Evolutionary conservation across 2,888 invertebrate genomes (phyloP).

Genomic region (Scrobipalpa costella): DNA sequence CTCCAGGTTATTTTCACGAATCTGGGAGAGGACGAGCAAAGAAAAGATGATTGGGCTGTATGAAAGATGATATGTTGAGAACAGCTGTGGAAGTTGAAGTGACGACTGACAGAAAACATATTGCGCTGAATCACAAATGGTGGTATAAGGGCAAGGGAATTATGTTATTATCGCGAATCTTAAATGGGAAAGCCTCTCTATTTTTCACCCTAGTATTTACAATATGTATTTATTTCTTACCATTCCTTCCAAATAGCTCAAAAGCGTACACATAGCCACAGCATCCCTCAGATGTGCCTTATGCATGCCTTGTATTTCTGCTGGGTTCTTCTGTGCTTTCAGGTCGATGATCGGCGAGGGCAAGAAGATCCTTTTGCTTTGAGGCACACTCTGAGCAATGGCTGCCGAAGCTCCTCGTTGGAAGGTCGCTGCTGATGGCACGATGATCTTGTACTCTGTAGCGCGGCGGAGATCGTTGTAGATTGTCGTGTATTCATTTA

Average conservation of each 20-base stretch:
- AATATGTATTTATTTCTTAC: conserved; percentile 37
- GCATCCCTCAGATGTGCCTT: conserved; percentile 93
- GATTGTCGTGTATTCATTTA: conserved; percentile 85
- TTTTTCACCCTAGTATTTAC: neutral
- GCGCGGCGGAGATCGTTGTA: conserved; percentile 86
- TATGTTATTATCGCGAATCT: no score
- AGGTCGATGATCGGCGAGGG: conserved; percentile 91
- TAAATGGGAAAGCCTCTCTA: no score
- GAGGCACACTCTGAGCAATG: conserved; percentile 82
- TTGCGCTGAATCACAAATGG: no score
- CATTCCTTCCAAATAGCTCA: conserved; percentile 74
- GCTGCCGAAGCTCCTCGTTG: conserved; percentile 88
- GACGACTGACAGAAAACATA: no score
- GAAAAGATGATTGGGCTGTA: no score
- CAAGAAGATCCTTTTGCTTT: conserved; percentile 80
- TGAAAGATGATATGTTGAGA: no score
- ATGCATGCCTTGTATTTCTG: conserved; percentile 91
- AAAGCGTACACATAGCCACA: conserved; percentile 93
- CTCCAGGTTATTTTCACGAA: no score
- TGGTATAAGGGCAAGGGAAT: no score
- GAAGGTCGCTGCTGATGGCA: conserved; percentile 86
- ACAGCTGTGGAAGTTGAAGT: no score
- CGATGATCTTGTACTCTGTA: conserved; percentile 82
- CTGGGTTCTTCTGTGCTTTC: conserved; percentile 92
- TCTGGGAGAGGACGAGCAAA: no score